Evolutionary conservation across 2,113 vertebrate species (phyloP).

Genomic region (Blennius ocellaris): DNA sequence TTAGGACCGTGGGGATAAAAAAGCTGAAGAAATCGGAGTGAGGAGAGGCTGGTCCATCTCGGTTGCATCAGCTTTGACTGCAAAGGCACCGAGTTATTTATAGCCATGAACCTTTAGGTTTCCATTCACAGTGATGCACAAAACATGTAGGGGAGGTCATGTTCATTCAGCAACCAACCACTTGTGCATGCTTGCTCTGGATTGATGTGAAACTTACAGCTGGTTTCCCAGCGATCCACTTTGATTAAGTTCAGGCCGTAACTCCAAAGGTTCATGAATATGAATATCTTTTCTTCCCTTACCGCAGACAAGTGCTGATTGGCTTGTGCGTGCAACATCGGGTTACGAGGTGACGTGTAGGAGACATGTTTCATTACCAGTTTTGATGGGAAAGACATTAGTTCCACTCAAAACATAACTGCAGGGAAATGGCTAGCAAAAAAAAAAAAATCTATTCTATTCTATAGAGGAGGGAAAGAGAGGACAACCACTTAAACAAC

Average conservation of each 20-base stretch:
- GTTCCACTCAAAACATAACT: constrained; percentile 76
- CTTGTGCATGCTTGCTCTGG: too few relatives aligned
- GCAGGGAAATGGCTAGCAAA: constrained; percentile 71
- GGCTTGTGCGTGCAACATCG: constrained; percentile 64
- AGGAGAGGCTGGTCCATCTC: constrained; percentile 67
- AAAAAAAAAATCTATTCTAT: too few relatives aligned
- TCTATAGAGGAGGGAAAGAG: constrained; percentile 77
- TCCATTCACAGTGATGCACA: neutral
- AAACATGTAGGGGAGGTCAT: neutral
- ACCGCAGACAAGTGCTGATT: constrained; percentile 46
- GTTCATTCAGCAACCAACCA: too few relatives aligned
- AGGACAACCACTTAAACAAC: constrained; percentile 82
- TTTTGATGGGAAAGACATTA: constrained; percentile 74
- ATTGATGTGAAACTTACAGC: too few relatives aligned
- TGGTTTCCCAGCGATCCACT: too few relatives aligned
- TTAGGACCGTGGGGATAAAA: constrained; percentile 4
- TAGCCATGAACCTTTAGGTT: constrained; percentile 36
- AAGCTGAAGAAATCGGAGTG: constrained; percentile 52
- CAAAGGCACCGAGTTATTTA: constrained; percentile 55
- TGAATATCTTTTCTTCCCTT: constrained; percentile 47
- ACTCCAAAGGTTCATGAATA: constrained; percentile 33
- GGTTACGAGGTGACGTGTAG: constrained; percentile 60
- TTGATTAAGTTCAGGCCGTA: neutral
- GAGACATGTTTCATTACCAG: constrained; percentile 68
- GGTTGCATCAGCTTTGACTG: constrained; percentile 43